Evolutionary conservation across 2,888 invertebrate species (phyloP).

Genomic region (Amiota communis): DNA sequence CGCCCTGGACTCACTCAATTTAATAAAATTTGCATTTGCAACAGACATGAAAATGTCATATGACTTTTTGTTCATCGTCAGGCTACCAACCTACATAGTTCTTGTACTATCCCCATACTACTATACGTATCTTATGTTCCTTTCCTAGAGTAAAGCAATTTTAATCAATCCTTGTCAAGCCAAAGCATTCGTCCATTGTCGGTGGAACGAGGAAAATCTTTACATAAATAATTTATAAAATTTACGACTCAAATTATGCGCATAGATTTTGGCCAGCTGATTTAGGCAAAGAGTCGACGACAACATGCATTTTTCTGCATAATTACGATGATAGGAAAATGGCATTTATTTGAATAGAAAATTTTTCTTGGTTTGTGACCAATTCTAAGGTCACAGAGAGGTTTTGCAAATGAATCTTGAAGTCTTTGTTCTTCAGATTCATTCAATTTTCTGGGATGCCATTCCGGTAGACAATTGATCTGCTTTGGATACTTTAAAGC

Average conservation of each 20-base stretch:
- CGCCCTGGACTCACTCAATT: neutral
- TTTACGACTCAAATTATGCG: constrained; percentile 16
- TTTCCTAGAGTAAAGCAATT: neutral
- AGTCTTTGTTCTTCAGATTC: no score
- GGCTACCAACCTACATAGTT: neutral
- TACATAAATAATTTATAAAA: neutral
- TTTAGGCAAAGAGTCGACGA: constrained; percentile 2
- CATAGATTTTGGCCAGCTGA: constrained; percentile 18
- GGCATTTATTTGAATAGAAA: constrained; percentile 2
- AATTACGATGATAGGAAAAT: neutral
- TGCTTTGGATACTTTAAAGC: no score
- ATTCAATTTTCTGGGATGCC: no score
- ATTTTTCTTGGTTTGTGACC: neutral
- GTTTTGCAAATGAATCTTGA: no score
- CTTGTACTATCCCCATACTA: no score
- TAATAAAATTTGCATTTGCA: constrained; percentile 15
- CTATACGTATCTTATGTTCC: neutral
- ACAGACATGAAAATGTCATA: constrained; percentile 4
- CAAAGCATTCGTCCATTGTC: neutral
- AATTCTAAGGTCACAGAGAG: no score
- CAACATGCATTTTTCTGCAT: constrained; percentile 6
- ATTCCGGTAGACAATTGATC: no score
- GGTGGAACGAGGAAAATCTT: neutral
- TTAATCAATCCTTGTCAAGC: constrained; percentile 26
- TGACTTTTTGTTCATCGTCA: constrained; percentile 8